Evolutionary conservation across 2,797 vertebrate species (phyloP), one percentile per base, ranked within the genome.

Genomic region (Mus minutoides): DNA sequence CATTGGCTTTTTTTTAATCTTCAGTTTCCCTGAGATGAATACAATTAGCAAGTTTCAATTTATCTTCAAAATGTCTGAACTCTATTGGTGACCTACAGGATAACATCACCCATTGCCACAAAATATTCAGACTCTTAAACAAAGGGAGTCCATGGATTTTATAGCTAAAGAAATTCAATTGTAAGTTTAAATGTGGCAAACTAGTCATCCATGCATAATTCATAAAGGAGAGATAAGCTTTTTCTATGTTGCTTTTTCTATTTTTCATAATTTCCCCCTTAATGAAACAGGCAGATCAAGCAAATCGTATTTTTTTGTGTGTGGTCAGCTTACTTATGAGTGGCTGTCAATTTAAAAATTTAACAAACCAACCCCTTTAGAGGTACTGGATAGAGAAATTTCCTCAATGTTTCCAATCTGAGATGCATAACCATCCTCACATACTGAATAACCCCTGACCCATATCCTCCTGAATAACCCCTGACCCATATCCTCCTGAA

Each of bases 31-130:
- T 96, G 97, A 98, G 97, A 98, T 96, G 96, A 97, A 97, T 95
- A 98, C 97, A 98, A 98, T 98, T 97, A 98, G 96, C 89, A 97
- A 97, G 96, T 98, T 98, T 98, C 98, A 98, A 97, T 98, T 98
- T 98, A 98, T 98, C 96, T 98, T 98, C 90, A 98, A 98, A 98
- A 98, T 95, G 94, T 94, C 96, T 97, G 97, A 98, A 97, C 97
- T 98, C 98, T 98, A 97, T 98, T 98, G 97, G 98, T 99, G 98
- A 96, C 90, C 96, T 98, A 96, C 97, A 98, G 29, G 40, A 83
- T 94, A 90, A 91, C 77, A 94, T 94, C 92, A 96, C 46, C 75
- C 71, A 84, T 67, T 58, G 11, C 21, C 46, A 0, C 67, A 84
- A 43, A 29, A 89, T 71, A 98, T 97, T 91, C 95, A 94, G 94